Base-by-base conservation (phyloP, 2,113 vertebrate species). In the Plecturocebus donacophilus region DNA sequence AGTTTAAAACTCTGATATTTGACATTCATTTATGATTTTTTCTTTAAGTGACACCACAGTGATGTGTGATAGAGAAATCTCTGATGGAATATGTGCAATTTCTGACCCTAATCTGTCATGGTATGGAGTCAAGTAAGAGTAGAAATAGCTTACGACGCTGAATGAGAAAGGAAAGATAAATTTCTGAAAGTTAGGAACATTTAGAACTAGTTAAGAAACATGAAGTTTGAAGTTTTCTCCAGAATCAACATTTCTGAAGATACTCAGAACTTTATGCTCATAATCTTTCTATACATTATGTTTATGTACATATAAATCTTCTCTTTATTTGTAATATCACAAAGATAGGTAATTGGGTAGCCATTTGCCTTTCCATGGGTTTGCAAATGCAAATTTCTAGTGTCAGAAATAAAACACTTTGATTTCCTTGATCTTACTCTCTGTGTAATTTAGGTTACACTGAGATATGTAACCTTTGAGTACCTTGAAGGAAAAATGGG, bases 181-280 rank as follows among this genome's bases (percentile, higher is more conserved):
- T 58, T 20, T 64, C 20, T 70, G n/a, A 30, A 94, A 87, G 17
- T 91, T 83, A 68, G 8, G 8, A 42, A 66, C 38, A 75, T 77
- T 90, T 93, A 91, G 82, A 91, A 73, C 17, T 89, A 6, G 40
- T 89, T 91, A 85, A 95, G 23, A 42, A 94, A 73, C 30, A 77
- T 40, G 35, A 93, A 76, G 66, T 56, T 75, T 64, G 71, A 91
- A 42, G 2, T 95, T 66, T 84, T 66, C 87, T n/a, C 32, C 4
- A 19, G 56, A 92, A 82, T 84, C 75, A 85, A 35, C 66, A 94
- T 95, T 95, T 96, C 83, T 80, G 66, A 95, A 97, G 83, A 64
- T 77, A 87, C 17, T 10, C 54, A 35, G 54, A 92, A 58, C 23
- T 84, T 94, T 52, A 32, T 73, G 27, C 25, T 94, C 94, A 40